Evolutionary conservation across 2,797 vertebrate genomes (phyloP), one percentile per base, ranked within the genome.

Genomic region (Argya squamiceps): DNA sequence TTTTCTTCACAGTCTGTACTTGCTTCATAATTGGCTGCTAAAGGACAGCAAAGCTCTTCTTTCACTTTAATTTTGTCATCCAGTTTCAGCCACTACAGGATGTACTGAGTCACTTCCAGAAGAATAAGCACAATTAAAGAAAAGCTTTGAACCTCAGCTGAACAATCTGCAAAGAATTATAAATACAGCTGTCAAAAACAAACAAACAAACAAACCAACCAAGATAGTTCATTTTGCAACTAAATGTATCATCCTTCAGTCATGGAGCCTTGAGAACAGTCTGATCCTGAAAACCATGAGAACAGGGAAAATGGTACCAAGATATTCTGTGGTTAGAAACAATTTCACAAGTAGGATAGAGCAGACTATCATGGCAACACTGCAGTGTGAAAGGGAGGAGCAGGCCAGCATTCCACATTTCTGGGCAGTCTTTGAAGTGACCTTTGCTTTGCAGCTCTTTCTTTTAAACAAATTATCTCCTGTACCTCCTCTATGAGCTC

Each of bases 401-500:
- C n/a, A 82, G 50, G n/a, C 19, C 52, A 90, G 32, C 83, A 93
- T 87, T 91, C 84, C 60, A 46, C 37, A 34, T 79, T 78, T 90
- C 76, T 49, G 36, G 44, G 49, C 73, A 78, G 47, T 39, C 90
- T 92, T 86, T 93, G 87, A 94, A 92, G 70, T 89, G 88, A 81
- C 69, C 60, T 83, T 85, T 92, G 69, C 91, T 96, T 95, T 97
- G 93, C 41, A 32, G 75, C 37, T 78, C 60, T 80, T 84, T 88
- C 91, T 90, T 79, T 92, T 75, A 84, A 93, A 70, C 32, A 64
- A 82, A 89, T 90, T 86, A 63, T 95, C 89, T 97, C 59, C 76
- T 74, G 24, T 89, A 79, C 69, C 74, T 90, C 92, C 41, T 95
- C 46, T 89, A 74, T 36, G 41, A 78, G 29, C 56, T 86, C 64